Conservation (phyloP, 2,113 vertebrate genomes). For the Ondatra zibethicus region DNA sequence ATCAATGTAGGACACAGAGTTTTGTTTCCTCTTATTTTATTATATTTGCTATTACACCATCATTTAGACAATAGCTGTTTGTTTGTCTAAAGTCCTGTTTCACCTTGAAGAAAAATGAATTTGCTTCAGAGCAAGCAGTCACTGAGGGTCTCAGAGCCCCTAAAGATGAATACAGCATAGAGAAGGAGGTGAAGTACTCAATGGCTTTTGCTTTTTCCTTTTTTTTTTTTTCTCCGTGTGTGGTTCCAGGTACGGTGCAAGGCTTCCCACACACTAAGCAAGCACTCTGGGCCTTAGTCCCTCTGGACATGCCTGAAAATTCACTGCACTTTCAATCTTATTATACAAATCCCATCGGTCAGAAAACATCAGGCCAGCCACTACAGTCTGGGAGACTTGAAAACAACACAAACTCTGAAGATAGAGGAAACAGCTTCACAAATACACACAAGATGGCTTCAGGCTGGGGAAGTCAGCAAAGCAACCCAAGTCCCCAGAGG, state of each 20-base stretch:
- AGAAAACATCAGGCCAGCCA: neutral
- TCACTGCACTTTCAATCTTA: neutral
- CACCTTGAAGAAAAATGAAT: constrained; percentile 5
- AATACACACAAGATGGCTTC: neutral
- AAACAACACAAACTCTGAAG: neutral
- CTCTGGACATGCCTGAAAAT: neutral
- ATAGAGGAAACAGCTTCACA: neutral
- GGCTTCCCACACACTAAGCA: neutral
- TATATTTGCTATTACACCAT: constrained; percentile 1
- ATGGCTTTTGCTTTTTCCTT: neutral
- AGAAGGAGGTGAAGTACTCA: neutral
- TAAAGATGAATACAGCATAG: neutral
- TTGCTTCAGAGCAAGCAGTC: neutral
- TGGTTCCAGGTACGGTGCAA: neutral
- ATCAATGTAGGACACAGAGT: neutral
- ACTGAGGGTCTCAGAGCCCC: neutral
- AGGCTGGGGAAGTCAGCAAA: neutral
- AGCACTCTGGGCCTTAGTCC: neutral
- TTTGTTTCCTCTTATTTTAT: neutral
- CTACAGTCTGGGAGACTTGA: neutral
- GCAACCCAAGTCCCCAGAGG: neutral
- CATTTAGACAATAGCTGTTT: neutral
- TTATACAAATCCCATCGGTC: neutral
- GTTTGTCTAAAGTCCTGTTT: neutral
- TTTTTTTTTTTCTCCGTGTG: neutral